Percentiles rank a stretch among this genome's conserved stretches.
phyloP scores from a whole-genome alignment of 2,888 invertebrate genomes.

The Nymphalis polychloros region DNA sequence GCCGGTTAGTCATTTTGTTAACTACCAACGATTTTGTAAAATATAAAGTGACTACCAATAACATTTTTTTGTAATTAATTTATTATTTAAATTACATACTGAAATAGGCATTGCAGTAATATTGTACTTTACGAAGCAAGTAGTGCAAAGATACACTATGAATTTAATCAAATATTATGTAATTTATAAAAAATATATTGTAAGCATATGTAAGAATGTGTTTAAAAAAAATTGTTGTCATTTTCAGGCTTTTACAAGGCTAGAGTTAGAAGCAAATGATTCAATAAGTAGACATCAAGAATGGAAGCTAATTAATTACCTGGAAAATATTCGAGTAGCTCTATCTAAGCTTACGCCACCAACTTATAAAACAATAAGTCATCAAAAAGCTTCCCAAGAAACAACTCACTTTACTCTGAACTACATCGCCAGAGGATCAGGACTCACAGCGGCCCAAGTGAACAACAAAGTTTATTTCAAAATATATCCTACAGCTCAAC shows the following conservation, averaged over 20 bases:
- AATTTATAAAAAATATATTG: too few species aligned
- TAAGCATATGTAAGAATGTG: too few species aligned
- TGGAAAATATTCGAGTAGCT: constrained; percentile 74
- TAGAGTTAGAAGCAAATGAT: constrained; percentile 77
- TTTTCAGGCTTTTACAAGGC: constrained; percentile 81
- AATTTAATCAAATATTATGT: too few species aligned
- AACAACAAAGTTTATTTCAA: constrained; percentile 81
- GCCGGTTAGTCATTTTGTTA: constrained; percentile 66
- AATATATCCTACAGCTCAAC: constrained; percentile 80
- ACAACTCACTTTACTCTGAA: constrained; percentile 69
- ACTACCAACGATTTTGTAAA: not conserved
- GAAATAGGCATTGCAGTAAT: too few species aligned
- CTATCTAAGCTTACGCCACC: constrained; percentile 69
- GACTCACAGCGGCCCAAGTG: constrained; percentile 81
- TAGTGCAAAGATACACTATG: too few species aligned
- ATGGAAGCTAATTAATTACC: constrained; percentile 79
- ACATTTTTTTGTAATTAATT: too few species aligned
- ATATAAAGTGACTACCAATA: too few species aligned
- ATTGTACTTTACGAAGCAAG: too few species aligned
- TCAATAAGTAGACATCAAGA: constrained; percentile 78
- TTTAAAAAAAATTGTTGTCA: constrained; percentile 10
- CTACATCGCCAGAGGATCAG: constrained; percentile 83
- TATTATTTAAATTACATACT: too few species aligned
- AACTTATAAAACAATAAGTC: constrained; percentile 46
- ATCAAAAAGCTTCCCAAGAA: constrained; percentile 65